phyloP scores from a whole-genome alignment of 2,888 invertebrate genomes.

The Stenoptilia bipunctidactyla region DNA sequence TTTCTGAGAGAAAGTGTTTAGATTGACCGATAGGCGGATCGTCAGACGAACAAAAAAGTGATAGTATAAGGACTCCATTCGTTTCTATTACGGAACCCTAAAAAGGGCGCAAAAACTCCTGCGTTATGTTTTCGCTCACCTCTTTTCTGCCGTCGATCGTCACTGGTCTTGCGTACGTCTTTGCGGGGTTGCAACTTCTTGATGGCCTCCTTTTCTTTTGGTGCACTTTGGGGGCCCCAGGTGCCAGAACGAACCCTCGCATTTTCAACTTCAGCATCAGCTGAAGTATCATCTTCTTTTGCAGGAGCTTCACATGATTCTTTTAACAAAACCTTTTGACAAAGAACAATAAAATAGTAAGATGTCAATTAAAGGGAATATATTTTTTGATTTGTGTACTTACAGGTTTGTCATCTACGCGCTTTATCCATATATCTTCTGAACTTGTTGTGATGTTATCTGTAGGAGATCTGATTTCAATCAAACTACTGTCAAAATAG shows the following conservation, averaged over 20 bases:
- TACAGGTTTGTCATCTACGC: conserved; percentile 72
- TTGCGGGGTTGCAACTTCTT: conserved; percentile 28
- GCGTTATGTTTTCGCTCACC: too few relatives aligned
- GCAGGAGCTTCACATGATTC: not conserved
- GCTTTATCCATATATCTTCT: conserved; percentile 81
- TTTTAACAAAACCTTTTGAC: not conserved
- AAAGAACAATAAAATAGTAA: too few relatives aligned
- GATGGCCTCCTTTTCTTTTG: conserved; percentile 29
- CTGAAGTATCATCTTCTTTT: not conserved
- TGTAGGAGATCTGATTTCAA: conserved; percentile 84
- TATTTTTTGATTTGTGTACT: conserved; percentile 24
- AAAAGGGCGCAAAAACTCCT: too few relatives aligned
- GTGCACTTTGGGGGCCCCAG: conserved; percentile 56
- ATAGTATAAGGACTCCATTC: too few relatives aligned
- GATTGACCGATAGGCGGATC: too few relatives aligned
- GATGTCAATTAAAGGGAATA: not conserved
- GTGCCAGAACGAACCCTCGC: conserved; percentile 71
- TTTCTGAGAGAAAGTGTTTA: too few relatives aligned
- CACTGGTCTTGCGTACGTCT: conserved; percentile 38
- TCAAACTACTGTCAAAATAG: conserved; percentile 85
- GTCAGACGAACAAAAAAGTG: too few relatives aligned
- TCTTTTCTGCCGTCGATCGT: conserved; percentile 50
- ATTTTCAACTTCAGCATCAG: not conserved
- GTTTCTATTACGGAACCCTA: too few relatives aligned
- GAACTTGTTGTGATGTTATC: conserved; percentile 68